Conservation (phyloP, 2,888 invertebrate species). For the Gastracanthus pulcherrimus region DNA sequence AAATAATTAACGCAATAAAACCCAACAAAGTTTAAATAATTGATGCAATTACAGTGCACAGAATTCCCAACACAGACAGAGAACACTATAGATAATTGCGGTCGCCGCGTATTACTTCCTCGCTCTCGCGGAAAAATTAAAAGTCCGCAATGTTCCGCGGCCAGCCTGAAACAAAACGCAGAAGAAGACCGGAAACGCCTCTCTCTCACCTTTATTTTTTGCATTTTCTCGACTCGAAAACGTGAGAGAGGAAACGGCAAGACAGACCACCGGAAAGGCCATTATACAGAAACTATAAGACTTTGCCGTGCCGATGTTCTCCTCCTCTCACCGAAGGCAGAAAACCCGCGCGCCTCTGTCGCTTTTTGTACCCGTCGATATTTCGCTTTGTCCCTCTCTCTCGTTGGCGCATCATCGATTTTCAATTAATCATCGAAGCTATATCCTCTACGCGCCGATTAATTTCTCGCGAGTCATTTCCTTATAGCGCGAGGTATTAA, state of each 20-base stretch:
- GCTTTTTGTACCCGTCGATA: neutral
- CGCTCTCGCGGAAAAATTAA: neutral
- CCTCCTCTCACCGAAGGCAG: no score
- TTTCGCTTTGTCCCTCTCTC: neutral
- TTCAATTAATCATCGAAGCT: conserved; percentile 21
- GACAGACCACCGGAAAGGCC: no score
- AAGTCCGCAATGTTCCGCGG: neutral
- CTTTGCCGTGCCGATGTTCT: no score
- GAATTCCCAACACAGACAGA: no score
- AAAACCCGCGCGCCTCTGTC: no score
- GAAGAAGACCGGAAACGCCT: no score
- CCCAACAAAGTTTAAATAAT: no score
- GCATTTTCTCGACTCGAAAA: neutral
- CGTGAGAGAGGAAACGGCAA: neutral
- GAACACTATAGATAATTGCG: no score
- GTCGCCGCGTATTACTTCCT: neutral
- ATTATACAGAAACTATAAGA: no score
- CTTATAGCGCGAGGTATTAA: no score
- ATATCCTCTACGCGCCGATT: neutral
- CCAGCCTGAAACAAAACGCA: neutral
- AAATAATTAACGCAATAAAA: no score
- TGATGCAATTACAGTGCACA: no score
- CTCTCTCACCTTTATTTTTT: neutral
- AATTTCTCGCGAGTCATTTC: conserved; percentile 31
- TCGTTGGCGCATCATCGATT: conserved; percentile 13